phyloP scores from a whole-genome alignment of 2,888 invertebrate species.

The Dryocosmus kuriphilus region DNA sequence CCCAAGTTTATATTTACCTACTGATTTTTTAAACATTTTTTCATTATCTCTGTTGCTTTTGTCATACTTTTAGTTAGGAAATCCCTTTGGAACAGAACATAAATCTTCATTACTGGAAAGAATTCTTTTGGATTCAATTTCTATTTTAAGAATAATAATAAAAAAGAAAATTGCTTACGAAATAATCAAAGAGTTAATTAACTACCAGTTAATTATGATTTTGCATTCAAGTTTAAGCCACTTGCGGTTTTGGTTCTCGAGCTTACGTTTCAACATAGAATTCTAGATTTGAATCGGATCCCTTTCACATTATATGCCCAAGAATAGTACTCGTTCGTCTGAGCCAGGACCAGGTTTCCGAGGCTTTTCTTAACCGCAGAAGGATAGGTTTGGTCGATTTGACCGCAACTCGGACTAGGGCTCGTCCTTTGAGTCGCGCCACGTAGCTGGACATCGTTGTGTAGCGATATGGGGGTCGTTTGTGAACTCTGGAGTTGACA shows the following conservation, averaged over 20 bases:
- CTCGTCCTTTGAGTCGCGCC: slow-evolving; percentile 27
- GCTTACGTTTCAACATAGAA: neutral
- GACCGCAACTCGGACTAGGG: slow-evolving; percentile 17
- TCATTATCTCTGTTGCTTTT: no score
- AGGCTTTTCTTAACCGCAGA: slow-evolving; percentile 24
- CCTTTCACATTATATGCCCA: slow-evolving; percentile 13
- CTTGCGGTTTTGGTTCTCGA: neutral
- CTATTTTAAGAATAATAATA: no score
- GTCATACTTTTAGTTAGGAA: no score
- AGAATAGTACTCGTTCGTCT: slow-evolving; percentile 5
- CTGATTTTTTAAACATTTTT: no score
- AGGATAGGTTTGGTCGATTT: slow-evolving; percentile 29
- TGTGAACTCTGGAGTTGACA: slow-evolving; percentile 36
- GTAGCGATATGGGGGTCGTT: slow-evolving; percentile 27
- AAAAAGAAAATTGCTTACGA: no score
- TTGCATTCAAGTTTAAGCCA: neutral
- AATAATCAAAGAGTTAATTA: neutral
- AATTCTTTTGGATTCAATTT: no score
- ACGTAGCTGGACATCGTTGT: neutral
- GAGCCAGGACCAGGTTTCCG: neutral
- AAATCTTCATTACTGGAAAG: no score
- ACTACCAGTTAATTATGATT: neutral
- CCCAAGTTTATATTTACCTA: no score
- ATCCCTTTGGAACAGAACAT: no score
- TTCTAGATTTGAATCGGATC: slow-evolving; percentile 10